Evolutionary conservation across 92 coral and sea anemone species (phyloP).

Genomic region (Parazoanthus darwini): DNA sequence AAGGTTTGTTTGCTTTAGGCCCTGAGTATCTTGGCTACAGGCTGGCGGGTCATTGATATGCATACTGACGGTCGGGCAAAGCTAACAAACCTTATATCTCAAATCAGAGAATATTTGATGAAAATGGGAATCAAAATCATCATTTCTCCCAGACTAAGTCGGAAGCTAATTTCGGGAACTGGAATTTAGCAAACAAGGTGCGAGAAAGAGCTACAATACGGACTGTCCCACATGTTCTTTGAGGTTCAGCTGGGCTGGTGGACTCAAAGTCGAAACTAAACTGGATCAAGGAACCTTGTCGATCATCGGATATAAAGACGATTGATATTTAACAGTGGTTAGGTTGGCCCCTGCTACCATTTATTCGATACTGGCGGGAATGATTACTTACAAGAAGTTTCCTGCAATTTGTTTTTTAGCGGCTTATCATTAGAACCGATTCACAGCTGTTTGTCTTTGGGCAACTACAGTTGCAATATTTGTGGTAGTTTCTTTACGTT

Average conservation of each 20-base stretch:
- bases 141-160: background rate
- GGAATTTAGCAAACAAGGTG: background rate
- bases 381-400: conserved; percentile 1
- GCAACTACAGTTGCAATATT: background rate
- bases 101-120: background rate
- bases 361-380: conserved; percentile 7
- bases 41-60: conserved; percentile 31
- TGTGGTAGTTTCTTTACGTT: conserved; percentile 8
- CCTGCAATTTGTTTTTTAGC: background rate
- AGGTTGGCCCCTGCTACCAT: background rate
- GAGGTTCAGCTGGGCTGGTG: background rate
- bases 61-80: conserved; percentile 34
- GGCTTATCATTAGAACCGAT: background rate
- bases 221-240: background rate
- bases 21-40: conserved; percentile 30
- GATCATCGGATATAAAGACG: background rate
- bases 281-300: background rate
- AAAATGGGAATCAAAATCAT: background rate
- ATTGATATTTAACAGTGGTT: background rate
- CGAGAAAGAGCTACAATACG: background rate
- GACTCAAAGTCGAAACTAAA: background rate
- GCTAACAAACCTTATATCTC: conserved; percentile 23
- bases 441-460: conserved; percentile 8
- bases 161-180: background rate
- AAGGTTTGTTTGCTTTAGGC: conserved; percentile 27